Conservation (phyloP, 1,140 invertebrate species). For the Aleiodes sp. region DNA sequence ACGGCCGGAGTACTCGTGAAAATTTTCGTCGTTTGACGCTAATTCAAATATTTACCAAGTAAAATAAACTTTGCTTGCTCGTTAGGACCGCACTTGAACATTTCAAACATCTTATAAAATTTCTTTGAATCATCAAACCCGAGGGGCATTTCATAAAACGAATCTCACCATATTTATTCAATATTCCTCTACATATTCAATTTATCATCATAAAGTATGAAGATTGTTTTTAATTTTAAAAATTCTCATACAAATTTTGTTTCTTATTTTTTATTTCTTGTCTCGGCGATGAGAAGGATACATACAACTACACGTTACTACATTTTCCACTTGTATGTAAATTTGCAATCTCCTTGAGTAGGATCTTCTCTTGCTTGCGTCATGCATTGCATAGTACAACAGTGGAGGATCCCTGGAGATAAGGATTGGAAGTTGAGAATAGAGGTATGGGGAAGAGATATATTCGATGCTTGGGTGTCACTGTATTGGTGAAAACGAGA, state of each 20-base stretch:
- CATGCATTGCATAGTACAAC: conserved; percentile 8
- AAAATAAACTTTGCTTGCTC: conserved; percentile 24
- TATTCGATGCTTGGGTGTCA: not conserved
- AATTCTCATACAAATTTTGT: no score
- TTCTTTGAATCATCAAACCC: not conserved
- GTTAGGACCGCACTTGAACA: conserved; percentile 28
- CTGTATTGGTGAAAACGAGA: not conserved
- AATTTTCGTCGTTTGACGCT: conserved; percentile 22
- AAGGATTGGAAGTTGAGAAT: not conserved
- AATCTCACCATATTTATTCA: no score
- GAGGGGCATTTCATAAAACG: no score
- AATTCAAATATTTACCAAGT: conserved; percentile 31
- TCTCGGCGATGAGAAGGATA: no score
- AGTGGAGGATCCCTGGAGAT: not conserved
- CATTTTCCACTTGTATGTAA: not conserved
- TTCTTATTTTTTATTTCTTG: no score
- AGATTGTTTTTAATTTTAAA: no score
- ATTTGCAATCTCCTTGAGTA: conserved; percentile 1
- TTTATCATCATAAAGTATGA: no score
- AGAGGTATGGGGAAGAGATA: not conserved
- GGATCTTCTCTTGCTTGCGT: not conserved
- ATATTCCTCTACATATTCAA: no score
- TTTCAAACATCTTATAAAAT: conserved; percentile 9
- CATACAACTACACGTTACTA: not conserved
- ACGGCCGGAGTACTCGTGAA: not conserved